These are phyloP conservation scores for Mythimna vitellina DNA, from an alignment of 2,888 invertebrate species.

Conservation along the genomic window DNA sequence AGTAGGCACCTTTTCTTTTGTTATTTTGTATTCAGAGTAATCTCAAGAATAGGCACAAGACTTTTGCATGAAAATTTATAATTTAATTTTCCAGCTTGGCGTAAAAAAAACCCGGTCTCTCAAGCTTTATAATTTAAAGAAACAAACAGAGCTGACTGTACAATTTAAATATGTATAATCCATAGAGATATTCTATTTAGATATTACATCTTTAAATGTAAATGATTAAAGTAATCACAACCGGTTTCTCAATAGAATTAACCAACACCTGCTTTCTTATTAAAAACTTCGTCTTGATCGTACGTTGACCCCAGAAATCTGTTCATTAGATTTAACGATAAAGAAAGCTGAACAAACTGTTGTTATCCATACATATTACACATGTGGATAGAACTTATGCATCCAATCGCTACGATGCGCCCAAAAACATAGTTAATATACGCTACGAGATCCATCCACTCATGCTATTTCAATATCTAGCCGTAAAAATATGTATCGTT, in stretches of 20 bases:
- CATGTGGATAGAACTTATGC: slow-evolving; percentile 72
- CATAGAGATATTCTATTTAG: slow-evolving; percentile 34
- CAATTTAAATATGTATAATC: slow-evolving; percentile 31
- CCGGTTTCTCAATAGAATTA: slow-evolving; percentile 51
- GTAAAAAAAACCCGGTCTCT: no score
- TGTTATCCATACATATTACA: slow-evolving; percentile 60
- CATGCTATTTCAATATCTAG: slow-evolving; percentile 22
- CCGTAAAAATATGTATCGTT: slow-evolving; percentile 17
- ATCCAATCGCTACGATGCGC: slow-evolving; percentile 71
- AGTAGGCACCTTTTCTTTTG: slow-evolving; percentile 21
- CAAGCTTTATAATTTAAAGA: neutral
- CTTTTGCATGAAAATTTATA: slow-evolving; percentile 12
- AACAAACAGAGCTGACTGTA: slow-evolving; percentile 32
- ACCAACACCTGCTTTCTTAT: slow-evolving; percentile 46
- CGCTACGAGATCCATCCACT: slow-evolving; percentile 32
- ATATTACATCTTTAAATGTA: slow-evolving; percentile 45
- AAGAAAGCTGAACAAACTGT: slow-evolving; percentile 63
- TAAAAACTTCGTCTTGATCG: slow-evolving; percentile 41
- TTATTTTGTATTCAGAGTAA: slow-evolving; percentile 33
- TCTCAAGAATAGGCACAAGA: slow-evolving; percentile 5
- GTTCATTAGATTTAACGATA: slow-evolving; percentile 69
- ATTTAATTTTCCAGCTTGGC: slow-evolving; percentile 18
- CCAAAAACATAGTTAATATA: slow-evolving; percentile 53
- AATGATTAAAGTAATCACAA: slow-evolving; percentile 45
- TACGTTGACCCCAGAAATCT: slow-evolving; percentile 56